phyloP scores from a whole-genome alignment of 2,888 invertebrate genomes.

The Thereva nobilitata region DNA sequence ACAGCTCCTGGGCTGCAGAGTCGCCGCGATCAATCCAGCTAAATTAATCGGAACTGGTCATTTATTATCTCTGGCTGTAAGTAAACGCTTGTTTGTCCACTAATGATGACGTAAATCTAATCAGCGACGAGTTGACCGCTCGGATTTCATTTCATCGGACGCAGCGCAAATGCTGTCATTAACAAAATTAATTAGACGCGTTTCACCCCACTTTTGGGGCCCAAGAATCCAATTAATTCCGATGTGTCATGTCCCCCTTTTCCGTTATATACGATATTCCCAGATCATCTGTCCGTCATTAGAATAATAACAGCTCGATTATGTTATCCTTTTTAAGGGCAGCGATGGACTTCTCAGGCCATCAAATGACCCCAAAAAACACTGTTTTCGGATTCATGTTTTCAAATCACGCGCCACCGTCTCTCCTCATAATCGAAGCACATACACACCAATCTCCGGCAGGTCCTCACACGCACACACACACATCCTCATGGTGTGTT shows the following conservation, averaged over 20 bases:
- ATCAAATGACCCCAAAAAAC: conserved; percentile 8
- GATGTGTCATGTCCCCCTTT: conserved; percentile 7
- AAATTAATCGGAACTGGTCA: no score
- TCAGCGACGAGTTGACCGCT: no score
- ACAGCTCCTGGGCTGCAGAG: no score
- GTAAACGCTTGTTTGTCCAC: no score
- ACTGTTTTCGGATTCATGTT: conserved; percentile 21
- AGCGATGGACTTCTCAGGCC: not conserved
- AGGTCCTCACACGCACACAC: not conserved
- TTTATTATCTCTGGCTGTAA: no score
- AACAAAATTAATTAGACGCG: conserved; percentile 21
- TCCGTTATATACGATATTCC: conserved; percentile 10
- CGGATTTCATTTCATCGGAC: not conserved
- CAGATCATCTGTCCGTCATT: conserved; percentile 36
- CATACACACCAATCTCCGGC: conserved; percentile 8
- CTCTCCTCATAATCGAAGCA: conserved; percentile 24
- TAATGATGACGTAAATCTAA: no score
- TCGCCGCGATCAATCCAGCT: no score
- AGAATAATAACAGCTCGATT: conserved; percentile 37
- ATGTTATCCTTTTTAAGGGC: conserved; percentile 23
- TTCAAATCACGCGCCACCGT: conserved; percentile 33
- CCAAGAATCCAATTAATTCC: conserved; percentile 20
- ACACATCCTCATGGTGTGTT: conserved; percentile 27
- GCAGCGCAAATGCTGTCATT: conserved; percentile 5
- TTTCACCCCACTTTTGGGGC: not conserved